Evolutionary conservation across 2,888 invertebrate species (phyloP).

Genomic region (Dermolepida albohirtum): DNA sequence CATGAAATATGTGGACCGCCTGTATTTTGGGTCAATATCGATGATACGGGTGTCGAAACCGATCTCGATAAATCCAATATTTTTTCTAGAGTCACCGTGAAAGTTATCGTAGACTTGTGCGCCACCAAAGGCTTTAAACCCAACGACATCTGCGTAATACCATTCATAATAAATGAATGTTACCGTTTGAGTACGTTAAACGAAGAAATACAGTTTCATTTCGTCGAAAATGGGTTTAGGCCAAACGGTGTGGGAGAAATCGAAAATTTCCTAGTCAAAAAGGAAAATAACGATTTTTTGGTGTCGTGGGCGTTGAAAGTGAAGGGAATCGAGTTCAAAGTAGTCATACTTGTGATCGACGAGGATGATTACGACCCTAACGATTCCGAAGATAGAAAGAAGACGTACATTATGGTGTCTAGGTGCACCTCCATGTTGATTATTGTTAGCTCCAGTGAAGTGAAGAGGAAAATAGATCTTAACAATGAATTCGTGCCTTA

Average conservation of each 20-base stretch:
- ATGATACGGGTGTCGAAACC: constrained; percentile 38
- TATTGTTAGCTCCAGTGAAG: constrained; percentile 53
- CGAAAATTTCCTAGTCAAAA: constrained; percentile 56
- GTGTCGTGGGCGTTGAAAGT: constrained; percentile 60
- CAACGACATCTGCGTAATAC: constrained; percentile 59
- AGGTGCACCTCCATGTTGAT: constrained; percentile 61
- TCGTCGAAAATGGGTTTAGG: constrained; percentile 59
- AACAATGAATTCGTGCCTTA: constrained; percentile 53
- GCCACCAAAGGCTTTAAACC: constrained; percentile 61
- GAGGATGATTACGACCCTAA: constrained; percentile 60
- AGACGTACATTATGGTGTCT: constrained; percentile 61
- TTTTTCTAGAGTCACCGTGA: constrained; percentile 51
- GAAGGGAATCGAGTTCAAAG: constrained; percentile 62
- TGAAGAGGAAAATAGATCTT: constrained; percentile 54
- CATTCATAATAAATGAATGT: constrained; percentile 57
- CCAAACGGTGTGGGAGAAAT: constrained; percentile 58
- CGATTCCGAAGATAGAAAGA: constrained; percentile 59
- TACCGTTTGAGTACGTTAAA: constrained; percentile 56
- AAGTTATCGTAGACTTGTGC: constrained; percentile 59
- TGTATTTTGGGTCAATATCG: constrained; percentile 57
- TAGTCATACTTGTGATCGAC: constrained; percentile 60
- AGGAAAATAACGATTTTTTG: constrained; percentile 57
- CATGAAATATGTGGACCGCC: constrained; percentile 59
- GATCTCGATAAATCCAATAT: constrained; percentile 14
- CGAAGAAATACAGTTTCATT: constrained; percentile 55